A percentile compares a stretch with the other conserved stretches of the same genome.
Conservation (phyloP, 2,113 vertebrate genomes). For the Hippopotamus amphibius region DNA sequence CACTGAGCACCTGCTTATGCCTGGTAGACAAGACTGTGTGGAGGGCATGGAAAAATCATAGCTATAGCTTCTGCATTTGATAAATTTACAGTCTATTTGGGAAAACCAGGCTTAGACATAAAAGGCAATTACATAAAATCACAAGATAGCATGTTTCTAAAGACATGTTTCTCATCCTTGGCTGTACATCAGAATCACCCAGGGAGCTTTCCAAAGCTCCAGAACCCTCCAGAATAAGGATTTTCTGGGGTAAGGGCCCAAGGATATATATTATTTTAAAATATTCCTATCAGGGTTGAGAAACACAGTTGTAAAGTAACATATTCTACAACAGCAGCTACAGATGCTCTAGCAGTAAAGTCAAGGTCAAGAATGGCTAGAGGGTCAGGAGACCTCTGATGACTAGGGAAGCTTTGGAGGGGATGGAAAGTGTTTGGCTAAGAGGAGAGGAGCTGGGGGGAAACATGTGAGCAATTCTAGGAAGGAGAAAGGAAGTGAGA, state of each 20-base stretch:
- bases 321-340: background rate
- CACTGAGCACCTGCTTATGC: slow-evolving; percentile 7
- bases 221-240: slow-evolving; percentile 45
- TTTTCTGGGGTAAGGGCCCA: background rate
- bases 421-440: background rate
- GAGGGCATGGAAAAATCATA: background rate
- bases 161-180: slow-evolving; percentile 57
- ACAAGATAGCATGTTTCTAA: slow-evolving; percentile 7
- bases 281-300: background rate
- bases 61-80: background rate
- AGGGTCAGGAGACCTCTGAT: background rate
- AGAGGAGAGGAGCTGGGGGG: background rate
- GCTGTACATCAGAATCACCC: background rate
- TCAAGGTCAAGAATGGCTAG: background rate
- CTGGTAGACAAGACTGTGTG: background rate
- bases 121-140: slow-evolving; percentile 67
- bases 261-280: background rate
- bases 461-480: background rate
- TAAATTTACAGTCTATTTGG: slow-evolving; percentile 54
- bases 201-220: slow-evolving; percentile 7
- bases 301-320: slow-evolving; percentile 18
- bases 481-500: background rate
- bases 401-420: background rate
- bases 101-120: slow-evolving; percentile 42
- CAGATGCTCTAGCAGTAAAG: background rate